A percentile compares a stretch with the other conserved stretches of the same genome.
Evolutionary conservation across 2,888 invertebrate genomes (phyloP).

Genomic region (Limenitis arthemis): DNA sequence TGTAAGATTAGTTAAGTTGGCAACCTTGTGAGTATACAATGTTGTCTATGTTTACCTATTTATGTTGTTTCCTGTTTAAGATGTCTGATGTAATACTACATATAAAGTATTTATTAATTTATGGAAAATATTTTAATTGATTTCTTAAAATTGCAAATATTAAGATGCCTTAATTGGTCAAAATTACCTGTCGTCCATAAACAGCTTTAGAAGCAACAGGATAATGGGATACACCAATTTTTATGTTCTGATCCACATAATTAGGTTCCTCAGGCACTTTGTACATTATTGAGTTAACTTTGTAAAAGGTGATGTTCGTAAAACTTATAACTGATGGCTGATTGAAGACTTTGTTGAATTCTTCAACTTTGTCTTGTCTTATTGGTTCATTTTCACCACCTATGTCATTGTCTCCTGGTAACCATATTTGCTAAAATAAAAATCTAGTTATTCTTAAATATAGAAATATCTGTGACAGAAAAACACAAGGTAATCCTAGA

Average conservation of each 20-base stretch:
- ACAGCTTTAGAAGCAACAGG: conserved; percentile 62
- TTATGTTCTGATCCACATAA: conserved; percentile 61
- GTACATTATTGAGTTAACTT: conserved; percentile 80
- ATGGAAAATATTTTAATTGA: too few species aligned
- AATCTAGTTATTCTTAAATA: too few species aligned
- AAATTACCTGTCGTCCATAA: conserved; percentile 56
- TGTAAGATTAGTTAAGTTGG: too few species aligned
- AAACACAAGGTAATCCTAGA: too few species aligned
- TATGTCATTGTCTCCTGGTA: conserved; percentile 98
- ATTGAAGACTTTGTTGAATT: conserved; percentile 83
- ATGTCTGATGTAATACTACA: too few species aligned
- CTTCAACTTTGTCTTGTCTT: conserved; percentile 75
- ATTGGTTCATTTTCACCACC: conserved; percentile 91
- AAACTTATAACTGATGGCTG: conserved; percentile 76
- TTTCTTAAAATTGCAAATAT: too few species aligned
- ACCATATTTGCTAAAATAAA: conserved; percentile 77
- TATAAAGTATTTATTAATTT: too few species aligned
- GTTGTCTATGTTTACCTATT: too few species aligned
- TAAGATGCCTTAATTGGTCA: too few species aligned
- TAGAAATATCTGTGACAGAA: too few species aligned
- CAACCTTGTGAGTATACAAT: too few species aligned
- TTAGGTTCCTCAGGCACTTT: conserved; percentile 68
- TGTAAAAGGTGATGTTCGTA: conserved; percentile 78
- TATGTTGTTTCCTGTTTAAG: too few species aligned
- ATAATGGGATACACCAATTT: conserved; percentile 82